phyloP scores from a whole-genome alignment of 2,797 vertebrate genomes.

The Melanotaenia boesemani region DNA sequence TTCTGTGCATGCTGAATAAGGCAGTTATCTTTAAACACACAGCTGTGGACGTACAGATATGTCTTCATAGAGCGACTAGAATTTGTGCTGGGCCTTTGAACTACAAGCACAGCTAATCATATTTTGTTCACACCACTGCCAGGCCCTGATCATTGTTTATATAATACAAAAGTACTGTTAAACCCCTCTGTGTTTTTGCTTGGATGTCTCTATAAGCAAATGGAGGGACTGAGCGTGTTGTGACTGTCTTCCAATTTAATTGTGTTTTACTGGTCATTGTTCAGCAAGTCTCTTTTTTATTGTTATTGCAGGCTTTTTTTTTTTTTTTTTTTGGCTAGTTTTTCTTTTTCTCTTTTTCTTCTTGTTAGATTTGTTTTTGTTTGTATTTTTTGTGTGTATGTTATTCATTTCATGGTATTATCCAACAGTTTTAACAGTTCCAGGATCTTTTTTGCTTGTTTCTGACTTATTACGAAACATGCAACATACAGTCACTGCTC shows the following conservation, averaged over 20 bases:
- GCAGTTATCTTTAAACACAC: slow-evolving; percentile 81
- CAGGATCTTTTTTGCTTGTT: neutral
- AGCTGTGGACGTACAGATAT: slow-evolving; percentile 77
- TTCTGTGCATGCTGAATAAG: slow-evolving; percentile 65
- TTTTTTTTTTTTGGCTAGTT: neutral
- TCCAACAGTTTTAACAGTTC: neutral
- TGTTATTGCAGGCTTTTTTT: neutral
- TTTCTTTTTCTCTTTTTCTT: neutral
- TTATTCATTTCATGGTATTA: neutral
- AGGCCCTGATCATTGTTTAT: slow-evolving; percentile 66
- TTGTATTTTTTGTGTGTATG: too few species aligned
- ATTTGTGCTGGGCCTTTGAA: slow-evolving; percentile 70
- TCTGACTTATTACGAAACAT: neutral
- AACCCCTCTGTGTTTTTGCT: slow-evolving; percentile 50
- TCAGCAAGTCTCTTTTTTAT: neutral
- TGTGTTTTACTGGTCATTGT: slow-evolving; percentile 16
- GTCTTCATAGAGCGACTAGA: slow-evolving; percentile 45
- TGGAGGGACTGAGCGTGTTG: slow-evolving; percentile 34
- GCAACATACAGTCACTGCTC: neutral
- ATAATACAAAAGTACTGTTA: slow-evolving; percentile 57
- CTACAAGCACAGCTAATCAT: slow-evolving; percentile 68
- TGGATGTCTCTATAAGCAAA: slow-evolving; percentile 48
- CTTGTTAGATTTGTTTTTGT: neutral
- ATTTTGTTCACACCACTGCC: slow-evolving; percentile 52
- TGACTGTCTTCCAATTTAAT: slow-evolving; percentile 39